Evolutionary conservation across 2,113 vertebrate species (phyloP), one percentile per base, ranked within the genome.

Genomic region (Calonectris borealis): DNA sequence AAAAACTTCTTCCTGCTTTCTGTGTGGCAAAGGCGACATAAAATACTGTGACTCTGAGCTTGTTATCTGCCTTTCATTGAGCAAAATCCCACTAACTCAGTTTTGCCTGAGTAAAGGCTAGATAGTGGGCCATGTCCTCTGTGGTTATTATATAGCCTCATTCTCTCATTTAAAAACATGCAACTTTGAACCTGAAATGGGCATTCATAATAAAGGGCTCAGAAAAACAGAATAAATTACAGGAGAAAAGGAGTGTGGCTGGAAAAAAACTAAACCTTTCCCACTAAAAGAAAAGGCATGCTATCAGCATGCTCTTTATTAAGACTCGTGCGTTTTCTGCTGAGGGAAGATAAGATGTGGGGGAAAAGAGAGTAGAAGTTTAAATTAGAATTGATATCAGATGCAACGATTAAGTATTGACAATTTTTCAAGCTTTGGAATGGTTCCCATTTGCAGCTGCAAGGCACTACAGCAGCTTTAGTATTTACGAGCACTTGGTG

Each of bases 401-500:
- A 97, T 96, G 91, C 89, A 96, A 88, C 72, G 65, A 98, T 97
- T 96, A 97, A 97, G 81, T 94, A 96, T 54, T 96, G 97, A 97
- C 57, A 31, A 83, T 95, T 94, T 97, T 96, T 96, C 93, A 89
- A 87, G 85, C 91, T 91, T 87, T 97, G 94, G 94, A 94, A 95
- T 61, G 73, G 85, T 86, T 94, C 94, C 82, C 83, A 81, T 97
- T 95, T 95, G 86, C 91, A 97, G 97, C 97, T 96, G 95, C 29
- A 42, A 93, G 80, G 96, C 89, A 68, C 84, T 92, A 84, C 66
- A 86, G 91, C 91, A 92, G 84, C 94, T 95, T 96, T 91, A 83
- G 97, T 98, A 97, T 98, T 98, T 98, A 98, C 1, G 94, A 97
- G 97, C 97, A 89, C 96, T 96, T 34, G 58, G 97, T 97, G 97